Conservation (phyloP, 2,113 vertebrate species). For the Heterocephalus glaber region DNA sequence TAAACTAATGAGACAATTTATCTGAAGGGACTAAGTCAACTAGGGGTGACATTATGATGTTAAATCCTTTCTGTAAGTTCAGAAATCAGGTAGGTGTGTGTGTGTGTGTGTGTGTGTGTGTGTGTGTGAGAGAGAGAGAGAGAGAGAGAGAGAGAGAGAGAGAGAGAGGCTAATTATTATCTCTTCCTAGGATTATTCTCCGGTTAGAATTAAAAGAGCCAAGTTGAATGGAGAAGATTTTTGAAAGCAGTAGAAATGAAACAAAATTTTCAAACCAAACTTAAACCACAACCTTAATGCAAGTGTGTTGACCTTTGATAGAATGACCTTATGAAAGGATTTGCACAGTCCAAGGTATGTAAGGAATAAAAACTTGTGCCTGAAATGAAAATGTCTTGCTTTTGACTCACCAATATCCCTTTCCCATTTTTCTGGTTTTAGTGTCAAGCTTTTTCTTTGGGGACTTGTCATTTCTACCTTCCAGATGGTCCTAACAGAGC, state of each 20-base stretch:
- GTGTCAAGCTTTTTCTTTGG: not conserved
- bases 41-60: not conserved
- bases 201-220: not conserved
- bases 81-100: not conserved
- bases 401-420: not conserved
- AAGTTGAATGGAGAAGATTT: not conserved
- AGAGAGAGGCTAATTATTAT: not conserved
- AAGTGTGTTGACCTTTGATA: slow-evolving; percentile 2
- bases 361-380: slow-evolving; percentile 27
- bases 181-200: slow-evolving; percentile 13
- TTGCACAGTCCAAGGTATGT: not conserved
- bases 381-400: not conserved
- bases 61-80: not conserved
- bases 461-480: slow-evolving; percentile 14
- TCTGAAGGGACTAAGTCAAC: not conserved
- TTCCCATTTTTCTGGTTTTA: not conserved
- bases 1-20: not conserved
- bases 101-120: not conserved
- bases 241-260: slow-evolving; percentile 33
- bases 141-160: not conserved
- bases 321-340: slow-evolving; percentile 7
- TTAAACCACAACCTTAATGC: not conserved
- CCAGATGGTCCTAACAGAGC: not conserved
- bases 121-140: not conserved
- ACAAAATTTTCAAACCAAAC: not conserved